phyloP scores from a whole-genome alignment of 2,888 invertebrate genomes.

The Podabrus alpinus region DNA sequence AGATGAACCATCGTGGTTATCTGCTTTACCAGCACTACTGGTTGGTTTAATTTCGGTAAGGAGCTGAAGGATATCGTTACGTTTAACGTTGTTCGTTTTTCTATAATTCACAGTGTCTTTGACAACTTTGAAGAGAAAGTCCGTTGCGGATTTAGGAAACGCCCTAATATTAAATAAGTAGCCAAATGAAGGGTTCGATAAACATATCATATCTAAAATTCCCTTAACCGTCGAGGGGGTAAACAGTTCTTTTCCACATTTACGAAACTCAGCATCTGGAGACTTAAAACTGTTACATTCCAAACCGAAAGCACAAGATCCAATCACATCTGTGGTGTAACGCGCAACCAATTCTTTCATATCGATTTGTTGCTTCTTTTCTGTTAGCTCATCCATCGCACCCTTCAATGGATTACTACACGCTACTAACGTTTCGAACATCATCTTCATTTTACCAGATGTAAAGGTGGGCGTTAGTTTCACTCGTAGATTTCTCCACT shows the following conservation, averaged over 20 bases:
- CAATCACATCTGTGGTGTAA: conserved; percentile 60
- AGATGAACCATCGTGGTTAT: not conserved
- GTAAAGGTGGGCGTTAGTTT: conserved; percentile 55
- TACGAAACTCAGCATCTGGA: conserved; percentile 56
- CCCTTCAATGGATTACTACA: conserved; percentile 42
- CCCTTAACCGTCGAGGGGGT: conserved; percentile 13
- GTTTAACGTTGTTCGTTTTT: too few species aligned
- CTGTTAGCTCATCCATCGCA: conserved; percentile 33
- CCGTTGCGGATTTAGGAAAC: too few species aligned
- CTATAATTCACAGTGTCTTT: too few species aligned
- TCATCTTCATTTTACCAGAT: conserved; percentile 55
- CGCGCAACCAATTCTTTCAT: conserved; percentile 54
- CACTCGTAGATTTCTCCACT: conserved; percentile 53
- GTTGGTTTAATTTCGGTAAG: conserved; percentile 41
- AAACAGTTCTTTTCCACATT: conserved; percentile 17
- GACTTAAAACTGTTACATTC: conserved; percentile 60
- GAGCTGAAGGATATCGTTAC: too few species aligned
- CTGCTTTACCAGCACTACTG: too few species aligned
- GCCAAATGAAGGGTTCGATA: conserved; percentile 51
- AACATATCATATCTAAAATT: conserved; percentile 42
- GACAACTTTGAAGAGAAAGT: too few species aligned
- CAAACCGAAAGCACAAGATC: conserved; percentile 61
- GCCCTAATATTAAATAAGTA: too few species aligned
- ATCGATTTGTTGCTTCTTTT: conserved; percentile 46
- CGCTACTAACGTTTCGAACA: conserved; percentile 48